Evolutionary conservation across 2,888 invertebrate genomes (phyloP).

Genomic region (Rhamphomyia laevipes): DNA sequence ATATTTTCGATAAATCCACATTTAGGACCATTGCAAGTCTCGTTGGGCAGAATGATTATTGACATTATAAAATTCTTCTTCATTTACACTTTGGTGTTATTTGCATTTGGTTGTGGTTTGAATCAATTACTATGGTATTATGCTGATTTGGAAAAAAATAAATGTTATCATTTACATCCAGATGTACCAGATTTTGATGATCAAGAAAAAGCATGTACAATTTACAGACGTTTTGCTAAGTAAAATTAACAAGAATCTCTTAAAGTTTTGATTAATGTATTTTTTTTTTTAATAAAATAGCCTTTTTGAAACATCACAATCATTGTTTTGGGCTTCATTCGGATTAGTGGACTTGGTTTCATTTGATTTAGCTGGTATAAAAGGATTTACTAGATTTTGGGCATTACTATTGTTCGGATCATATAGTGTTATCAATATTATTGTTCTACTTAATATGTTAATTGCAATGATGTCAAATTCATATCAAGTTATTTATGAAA

Average conservation of each 20-base stretch:
- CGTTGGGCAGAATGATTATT: conserved; percentile 84
- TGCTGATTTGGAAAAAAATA: conserved; percentile 75
- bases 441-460: conserved; percentile 92
- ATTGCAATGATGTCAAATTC: conserved; percentile 99
- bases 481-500: conserved; percentile 93
- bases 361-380: conserved; percentile 89
- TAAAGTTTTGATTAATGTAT: not conserved
- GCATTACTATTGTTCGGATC: conserved; percentile 95
- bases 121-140: conserved; percentile 91
- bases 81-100: conserved; percentile 82
- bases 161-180: conserved; percentile 62
- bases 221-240: conserved; percentile 86
- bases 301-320: conserved; percentile 94
- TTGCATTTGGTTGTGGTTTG: conserved; percentile 93
- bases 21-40: conserved; percentile 84
- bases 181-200: conserved; percentile 75
- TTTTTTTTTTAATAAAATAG: conserved; percentile 43
- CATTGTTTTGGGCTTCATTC: conserved; percentile 96
- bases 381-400: conserved; percentile 93
- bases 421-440: conserved; percentile 93
- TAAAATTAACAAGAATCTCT: conserved; percentile 34
- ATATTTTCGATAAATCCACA: conserved; percentile 96
- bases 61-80: conserved; percentile 96
- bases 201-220: conserved; percentile 69
- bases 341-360: conserved; percentile 89